These are phyloP conservation scores for Goniozus legneri DNA, from an alignment of 1,140 invertebrate species.

Conservation along the genomic window DNA sequence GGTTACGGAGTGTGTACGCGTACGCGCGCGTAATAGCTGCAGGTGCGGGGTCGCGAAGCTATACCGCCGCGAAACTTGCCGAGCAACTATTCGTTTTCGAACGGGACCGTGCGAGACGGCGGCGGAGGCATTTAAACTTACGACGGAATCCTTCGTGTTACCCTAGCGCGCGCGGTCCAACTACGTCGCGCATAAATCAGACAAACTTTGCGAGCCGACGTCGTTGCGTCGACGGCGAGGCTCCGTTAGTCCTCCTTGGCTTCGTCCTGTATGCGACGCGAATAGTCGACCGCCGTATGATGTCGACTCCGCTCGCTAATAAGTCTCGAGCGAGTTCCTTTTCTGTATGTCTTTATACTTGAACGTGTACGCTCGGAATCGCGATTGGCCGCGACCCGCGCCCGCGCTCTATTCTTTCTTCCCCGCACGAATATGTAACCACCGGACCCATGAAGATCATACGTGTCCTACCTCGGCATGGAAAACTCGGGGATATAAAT, in stretches of 20 bases:
- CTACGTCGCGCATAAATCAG: slow-evolving; percentile 34
- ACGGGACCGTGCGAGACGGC: background rate
- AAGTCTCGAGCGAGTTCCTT: slow-evolving; percentile 8
- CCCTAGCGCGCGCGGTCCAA: slow-evolving; percentile 19
- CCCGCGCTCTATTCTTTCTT: no score
- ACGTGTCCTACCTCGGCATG: no score
- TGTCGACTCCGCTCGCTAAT: slow-evolving; percentile 22
- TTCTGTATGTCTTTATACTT: no score
- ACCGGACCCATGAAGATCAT: no score
- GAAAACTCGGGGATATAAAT: no score
- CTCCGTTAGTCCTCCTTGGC: background rate
- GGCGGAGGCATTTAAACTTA: slow-evolving; percentile 33
- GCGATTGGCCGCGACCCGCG: no score
- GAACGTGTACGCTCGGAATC: no score
- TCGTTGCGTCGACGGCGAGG: background rate
- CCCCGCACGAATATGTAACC: no score
- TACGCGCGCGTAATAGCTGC: background rate
- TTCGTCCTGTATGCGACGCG: no score
- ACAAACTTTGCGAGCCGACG: slow-evolving; percentile 24
- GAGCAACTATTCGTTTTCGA: slow-evolving; percentile 30
- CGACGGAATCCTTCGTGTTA: slow-evolving; percentile 34
- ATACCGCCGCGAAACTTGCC: slow-evolving; percentile 28
- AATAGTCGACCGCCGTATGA: no score
- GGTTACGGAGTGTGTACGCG: slow-evolving; percentile 11
- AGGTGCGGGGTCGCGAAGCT: background rate